Evolutionary conservation across 2,797 vertebrate genomes (phyloP).

Genomic region (Sebastes matsubarae): DNA sequence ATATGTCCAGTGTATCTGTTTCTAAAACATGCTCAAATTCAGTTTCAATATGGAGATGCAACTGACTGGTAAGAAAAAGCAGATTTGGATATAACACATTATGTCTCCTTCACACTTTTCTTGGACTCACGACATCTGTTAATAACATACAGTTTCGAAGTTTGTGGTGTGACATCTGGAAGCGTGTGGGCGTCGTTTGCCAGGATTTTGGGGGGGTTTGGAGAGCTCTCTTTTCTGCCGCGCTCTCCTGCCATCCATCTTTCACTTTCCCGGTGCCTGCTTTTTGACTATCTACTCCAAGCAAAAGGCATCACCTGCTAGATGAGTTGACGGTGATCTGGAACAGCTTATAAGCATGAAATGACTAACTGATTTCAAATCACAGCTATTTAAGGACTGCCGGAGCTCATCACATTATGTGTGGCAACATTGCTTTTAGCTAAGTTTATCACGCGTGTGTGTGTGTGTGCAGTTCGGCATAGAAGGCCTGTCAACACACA

Average conservation of each 20-base stretch:
- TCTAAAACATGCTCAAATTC: neutral
- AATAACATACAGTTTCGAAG: slow-evolving; percentile 31
- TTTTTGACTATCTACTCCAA: slow-evolving; percentile 20
- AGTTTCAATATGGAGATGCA: neutral
- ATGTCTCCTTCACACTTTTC: slow-evolving; percentile 34
- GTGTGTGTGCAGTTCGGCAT: neutral
- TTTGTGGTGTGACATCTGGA: slow-evolving; percentile 59
- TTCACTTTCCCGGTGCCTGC: slow-evolving; percentile 33
- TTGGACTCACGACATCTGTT: slow-evolving; percentile 36
- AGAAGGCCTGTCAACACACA: neutral
- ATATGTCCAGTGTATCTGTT: neutral
- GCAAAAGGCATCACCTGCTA: slow-evolving; percentile 10
- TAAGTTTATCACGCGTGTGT: neutral
- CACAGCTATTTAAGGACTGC: slow-evolving; percentile 11
- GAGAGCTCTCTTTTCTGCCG: slow-evolving; percentile 24
- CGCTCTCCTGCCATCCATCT: slow-evolving; percentile 37
- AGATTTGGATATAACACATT: slow-evolving; percentile 21
- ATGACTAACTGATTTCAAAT: slow-evolving; percentile 40
- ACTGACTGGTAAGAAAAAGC: neutral
- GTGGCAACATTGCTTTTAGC: slow-evolving; percentile 21
- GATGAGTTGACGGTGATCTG: slow-evolving; percentile 30
- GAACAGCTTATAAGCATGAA: slow-evolving; percentile 24
- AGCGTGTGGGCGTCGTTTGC: slow-evolving; percentile 42
- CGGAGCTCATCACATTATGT: slow-evolving; percentile 19
- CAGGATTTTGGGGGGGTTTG: slow-evolving; percentile 32